Evolutionary conservation across 1,140 invertebrate species (phyloP).

Genomic region (Radopholus similis): DNA sequence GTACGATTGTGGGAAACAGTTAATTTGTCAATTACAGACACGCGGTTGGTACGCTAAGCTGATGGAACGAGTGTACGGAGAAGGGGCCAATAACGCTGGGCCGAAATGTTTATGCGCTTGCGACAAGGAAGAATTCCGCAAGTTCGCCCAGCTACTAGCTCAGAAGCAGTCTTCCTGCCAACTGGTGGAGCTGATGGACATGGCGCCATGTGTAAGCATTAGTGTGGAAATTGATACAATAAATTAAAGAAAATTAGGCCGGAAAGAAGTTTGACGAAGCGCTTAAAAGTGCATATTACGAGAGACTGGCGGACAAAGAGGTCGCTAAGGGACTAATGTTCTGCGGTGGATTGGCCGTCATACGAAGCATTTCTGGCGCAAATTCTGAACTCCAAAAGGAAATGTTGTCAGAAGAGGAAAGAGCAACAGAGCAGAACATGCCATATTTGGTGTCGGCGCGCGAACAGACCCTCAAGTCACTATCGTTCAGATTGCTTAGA

Average conservation of each 20-base stretch:
- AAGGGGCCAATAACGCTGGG: conserved; percentile 8
- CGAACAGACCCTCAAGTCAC: conserved; percentile 21
- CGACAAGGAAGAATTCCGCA: conserved; percentile 9
- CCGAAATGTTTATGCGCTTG: conserved; percentile 28
- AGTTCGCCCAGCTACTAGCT: conserved; percentile 2
- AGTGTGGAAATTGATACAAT: conserved; percentile 9
- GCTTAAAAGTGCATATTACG: conserved; percentile 26
- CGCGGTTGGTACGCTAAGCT: not conserved
- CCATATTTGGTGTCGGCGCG: not conserved
- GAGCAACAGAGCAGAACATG: conserved; percentile 4
- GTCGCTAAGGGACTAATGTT: conserved; percentile 28
- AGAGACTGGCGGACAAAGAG: conserved; percentile 21
- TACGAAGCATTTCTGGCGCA: conserved; percentile 25
- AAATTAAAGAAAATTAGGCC: not conserved
- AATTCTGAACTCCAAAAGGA: conserved; percentile 25
- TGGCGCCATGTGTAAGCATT: conserved; percentile 14
- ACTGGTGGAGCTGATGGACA: conserved; percentile 9
- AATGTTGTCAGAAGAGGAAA: conserved; percentile 27
- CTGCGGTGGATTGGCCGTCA: conserved; percentile 17
- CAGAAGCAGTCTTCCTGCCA: conserved; percentile 7
- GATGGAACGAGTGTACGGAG: conserved; percentile 9
- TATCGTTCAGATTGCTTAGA: not conserved
- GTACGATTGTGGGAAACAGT: not conserved
- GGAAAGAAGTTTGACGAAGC: conserved; percentile 14
- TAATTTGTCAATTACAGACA: not conserved